Percentiles rank a stretch among this genome's conserved stretches.
Evolutionary conservation across 2,797 vertebrate species (phyloP).

Genomic region (Pempheris klunzingeri): DNA sequence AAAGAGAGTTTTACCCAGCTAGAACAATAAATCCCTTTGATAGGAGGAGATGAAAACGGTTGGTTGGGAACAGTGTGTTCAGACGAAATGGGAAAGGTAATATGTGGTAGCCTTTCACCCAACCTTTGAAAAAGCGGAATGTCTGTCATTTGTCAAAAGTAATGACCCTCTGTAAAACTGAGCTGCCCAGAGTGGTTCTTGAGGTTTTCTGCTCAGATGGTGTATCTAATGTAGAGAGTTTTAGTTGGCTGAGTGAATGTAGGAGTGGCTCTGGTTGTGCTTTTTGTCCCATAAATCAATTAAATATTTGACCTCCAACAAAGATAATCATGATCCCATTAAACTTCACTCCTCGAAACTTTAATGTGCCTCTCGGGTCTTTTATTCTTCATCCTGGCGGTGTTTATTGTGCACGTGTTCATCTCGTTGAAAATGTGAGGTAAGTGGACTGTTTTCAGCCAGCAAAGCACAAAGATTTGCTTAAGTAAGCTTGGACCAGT

Average conservation of each 20-base stretch:
- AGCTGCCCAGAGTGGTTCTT: slow-evolving; percentile 49
- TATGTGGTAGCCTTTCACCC: slow-evolving; percentile 54
- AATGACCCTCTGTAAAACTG: slow-evolving; percentile 60
- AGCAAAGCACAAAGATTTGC: slow-evolving; percentile 46
- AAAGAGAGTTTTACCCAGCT: slow-evolving; percentile 41
- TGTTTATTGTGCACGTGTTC: slow-evolving; percentile 39
- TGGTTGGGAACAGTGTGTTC: slow-evolving; percentile 57
- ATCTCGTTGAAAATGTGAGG: slow-evolving; percentile 30
- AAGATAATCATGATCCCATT: slow-evolving; percentile 73
- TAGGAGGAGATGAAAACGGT: slow-evolving; percentile 59
- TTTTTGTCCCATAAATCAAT: slow-evolving; percentile 71
- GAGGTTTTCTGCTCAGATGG: slow-evolving; percentile 34
- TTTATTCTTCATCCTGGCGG: slow-evolving; percentile 36
- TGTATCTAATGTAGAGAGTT: slow-evolving; percentile 57
- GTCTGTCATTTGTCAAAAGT: slow-evolving; percentile 73
- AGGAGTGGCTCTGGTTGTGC: slow-evolving; percentile 66
- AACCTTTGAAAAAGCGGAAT: slow-evolving; percentile 65
- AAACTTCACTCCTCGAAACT: slow-evolving; percentile 74
- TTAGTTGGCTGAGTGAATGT: slow-evolving; percentile 64
- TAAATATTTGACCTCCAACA: slow-evolving; percentile 69
- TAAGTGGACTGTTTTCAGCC: slow-evolving; percentile 31
- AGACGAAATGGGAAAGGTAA: slow-evolving; percentile 63
- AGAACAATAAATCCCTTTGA: slow-evolving; percentile 67
- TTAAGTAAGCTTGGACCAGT: slow-evolving; percentile 37
- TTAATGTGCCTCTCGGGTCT: slow-evolving; percentile 53